Base-by-base conservation (phyloP, 2,113 vertebrate species). In the Platycercus adscitus region DNA sequence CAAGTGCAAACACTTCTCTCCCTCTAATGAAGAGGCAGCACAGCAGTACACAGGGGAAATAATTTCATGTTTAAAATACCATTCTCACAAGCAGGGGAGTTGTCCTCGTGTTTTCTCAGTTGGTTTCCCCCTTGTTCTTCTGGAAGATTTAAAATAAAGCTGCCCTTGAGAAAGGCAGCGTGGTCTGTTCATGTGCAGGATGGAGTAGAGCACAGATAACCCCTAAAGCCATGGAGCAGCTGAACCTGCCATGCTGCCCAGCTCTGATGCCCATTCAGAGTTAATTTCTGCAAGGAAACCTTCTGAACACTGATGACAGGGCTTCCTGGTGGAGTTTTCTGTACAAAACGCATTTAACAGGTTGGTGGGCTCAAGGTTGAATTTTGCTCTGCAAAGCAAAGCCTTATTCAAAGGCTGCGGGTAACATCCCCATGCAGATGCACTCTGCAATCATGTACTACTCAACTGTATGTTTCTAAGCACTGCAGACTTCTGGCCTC, bases 171-270 rank as follows among this genome's bases (percentile, higher is more conserved):
- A n/a, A 68, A 80, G 44, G 52, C 46, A 71, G 69, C n/a, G 25
- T 25, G 5, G 35, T 37, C 75, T 73, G 13, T 43, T 84, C 1
- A 0, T 23, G 37, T 33, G 50, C 26, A 28, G 55, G n/a, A 13
- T 52, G 64, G 53, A 63, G 17, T 26, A 63, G 66, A 80, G 21
- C 61, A 64, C 46, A 80, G 65, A 25, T 19, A 75, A 66, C 39
- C 29, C 56, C 43, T 41, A 29, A 68, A 83, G 20, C 39, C 43
- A 41, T 2, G 49, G 70, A 71, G 47, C 23, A 65, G 41, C 37
- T 26, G 70, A 82, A 35, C 66, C 25, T 1, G 0, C 47, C 1
- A 1, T 41, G 29, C 71, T 3, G 3, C 60, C 70, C 2, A 3
- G 20, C 63, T 39, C 76, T 43, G 70, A 11, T 56, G 41, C 31